phyloP scores from a whole-genome alignment of 2,113 vertebrate species.

The Gymnocephalus cernua region DNA sequence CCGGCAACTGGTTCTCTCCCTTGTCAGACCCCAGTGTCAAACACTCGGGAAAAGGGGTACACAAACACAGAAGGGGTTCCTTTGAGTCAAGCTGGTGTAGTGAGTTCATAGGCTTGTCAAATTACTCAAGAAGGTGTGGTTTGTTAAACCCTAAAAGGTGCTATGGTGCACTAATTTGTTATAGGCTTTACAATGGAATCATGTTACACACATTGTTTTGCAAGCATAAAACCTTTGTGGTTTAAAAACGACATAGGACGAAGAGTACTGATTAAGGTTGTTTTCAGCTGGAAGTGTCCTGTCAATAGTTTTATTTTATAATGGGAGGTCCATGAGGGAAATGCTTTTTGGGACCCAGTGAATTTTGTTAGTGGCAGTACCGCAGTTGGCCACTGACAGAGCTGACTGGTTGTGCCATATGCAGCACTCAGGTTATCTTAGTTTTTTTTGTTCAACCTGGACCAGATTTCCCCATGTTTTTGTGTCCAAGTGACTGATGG shows the following conservation, averaged over 20 bases:
- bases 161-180: neutral
- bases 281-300: neutral
- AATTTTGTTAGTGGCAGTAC: neutral
- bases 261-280: neutral
- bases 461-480: no score
- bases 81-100: neutral
- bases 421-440: no score
- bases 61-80: neutral
- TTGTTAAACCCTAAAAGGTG: neutral
- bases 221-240: neutral
- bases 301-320: neutral
- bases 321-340: no score
- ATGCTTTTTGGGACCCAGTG: neutral
- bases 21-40: neutral
- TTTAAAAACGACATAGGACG: neutral
- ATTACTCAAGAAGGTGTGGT: neutral
- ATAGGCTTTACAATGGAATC: neutral
- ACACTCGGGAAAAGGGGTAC: slow-evolving; percentile 2
- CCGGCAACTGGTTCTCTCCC: neutral
- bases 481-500: no score
- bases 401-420: no score
- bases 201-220: neutral
- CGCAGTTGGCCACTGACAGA: no score
- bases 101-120: neutral
- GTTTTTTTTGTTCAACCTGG: no score